A percentile compares a stretch with the other conserved stretches of the same genome.
phyloP scores from a whole-genome alignment of 1,140 invertebrate genomes.

The Maconellicoccus hirsutus region DNA sequence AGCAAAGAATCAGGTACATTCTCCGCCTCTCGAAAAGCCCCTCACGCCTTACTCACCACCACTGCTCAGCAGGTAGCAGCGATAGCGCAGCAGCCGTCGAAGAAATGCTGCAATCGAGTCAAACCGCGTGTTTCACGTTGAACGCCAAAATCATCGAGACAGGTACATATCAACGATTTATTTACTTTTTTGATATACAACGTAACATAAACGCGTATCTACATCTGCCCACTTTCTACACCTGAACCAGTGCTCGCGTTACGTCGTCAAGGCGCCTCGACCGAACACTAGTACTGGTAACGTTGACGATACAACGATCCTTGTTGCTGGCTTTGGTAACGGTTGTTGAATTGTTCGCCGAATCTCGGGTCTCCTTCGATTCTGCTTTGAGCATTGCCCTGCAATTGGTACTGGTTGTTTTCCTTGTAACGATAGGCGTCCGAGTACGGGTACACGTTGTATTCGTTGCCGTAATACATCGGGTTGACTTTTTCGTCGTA shows the following conservation, averaged over 20 bases:
- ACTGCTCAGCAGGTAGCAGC: background rate
- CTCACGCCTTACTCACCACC: no score
- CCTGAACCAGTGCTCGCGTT: no score
- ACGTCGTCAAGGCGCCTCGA: no score
- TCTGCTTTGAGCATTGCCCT: background rate
- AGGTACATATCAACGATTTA: background rate
- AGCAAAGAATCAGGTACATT: background rate
- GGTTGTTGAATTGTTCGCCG: conserved; percentile 14
- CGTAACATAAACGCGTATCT: no score
- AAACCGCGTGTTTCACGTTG: background rate
- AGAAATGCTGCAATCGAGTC: background rate
- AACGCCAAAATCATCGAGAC: conserved; percentile 16
- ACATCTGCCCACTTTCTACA: no score
- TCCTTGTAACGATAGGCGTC: background rate
- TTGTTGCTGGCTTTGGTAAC: conserved; percentile 13
- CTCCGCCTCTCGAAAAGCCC: background rate
- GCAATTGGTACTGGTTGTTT: conserved; percentile 16
- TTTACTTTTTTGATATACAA: background rate
- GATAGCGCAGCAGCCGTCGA: background rate
- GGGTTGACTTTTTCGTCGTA: conserved; percentile 15
- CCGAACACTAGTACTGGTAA: background rate
- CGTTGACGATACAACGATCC: conserved; percentile 3
- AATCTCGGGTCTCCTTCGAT: background rate
- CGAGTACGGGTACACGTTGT: background rate
- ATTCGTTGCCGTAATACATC: background rate